A percentile compares a stretch with the other conserved stretches of the same genome.
These are phyloP conservation scores for Tadarida brasiliensis DNA, from an alignment of 2,797 vertebrate species.

Conservation along the genomic window DNA sequence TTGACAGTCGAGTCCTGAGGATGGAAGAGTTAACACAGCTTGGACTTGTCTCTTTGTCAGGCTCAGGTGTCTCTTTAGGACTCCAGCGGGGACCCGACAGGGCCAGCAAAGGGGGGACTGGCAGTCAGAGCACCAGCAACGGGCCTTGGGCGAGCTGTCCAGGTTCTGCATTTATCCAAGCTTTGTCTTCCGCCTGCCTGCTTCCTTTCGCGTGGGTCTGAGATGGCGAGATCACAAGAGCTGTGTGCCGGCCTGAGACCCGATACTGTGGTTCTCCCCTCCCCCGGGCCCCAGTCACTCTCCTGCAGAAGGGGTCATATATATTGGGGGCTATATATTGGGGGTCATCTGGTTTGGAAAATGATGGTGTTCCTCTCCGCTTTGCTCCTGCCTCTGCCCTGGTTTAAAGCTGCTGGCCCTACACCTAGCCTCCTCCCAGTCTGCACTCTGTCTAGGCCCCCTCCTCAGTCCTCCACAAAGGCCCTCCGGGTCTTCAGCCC, in stretches of 20 bases:
- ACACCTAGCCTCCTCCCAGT: neutral
- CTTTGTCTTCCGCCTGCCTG: neutral
- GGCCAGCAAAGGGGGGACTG: neutral
- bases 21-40: neutral
- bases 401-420: neutral
- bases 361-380: neutral
- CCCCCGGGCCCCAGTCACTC: neutral
- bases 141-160: accelerated
- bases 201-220: neutral
- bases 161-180: neutral
- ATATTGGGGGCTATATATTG: too few relatives aligned
- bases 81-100: neutral
- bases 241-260: neutral
- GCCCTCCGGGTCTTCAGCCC: neutral
- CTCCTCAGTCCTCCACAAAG: neutral
- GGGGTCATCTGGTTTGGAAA: neutral
- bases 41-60: neutral
- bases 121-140: neutral
- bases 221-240: neutral
- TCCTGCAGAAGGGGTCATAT: neutral
- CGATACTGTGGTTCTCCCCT: accelerated
- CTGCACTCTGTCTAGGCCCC: neutral
- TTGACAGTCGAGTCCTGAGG: neutral
- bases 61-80: neutral
- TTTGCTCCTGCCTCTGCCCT: neutral